Conservation (phyloP, 1,140 invertebrate genomes). For the Plodia interpunctella region DNA sequence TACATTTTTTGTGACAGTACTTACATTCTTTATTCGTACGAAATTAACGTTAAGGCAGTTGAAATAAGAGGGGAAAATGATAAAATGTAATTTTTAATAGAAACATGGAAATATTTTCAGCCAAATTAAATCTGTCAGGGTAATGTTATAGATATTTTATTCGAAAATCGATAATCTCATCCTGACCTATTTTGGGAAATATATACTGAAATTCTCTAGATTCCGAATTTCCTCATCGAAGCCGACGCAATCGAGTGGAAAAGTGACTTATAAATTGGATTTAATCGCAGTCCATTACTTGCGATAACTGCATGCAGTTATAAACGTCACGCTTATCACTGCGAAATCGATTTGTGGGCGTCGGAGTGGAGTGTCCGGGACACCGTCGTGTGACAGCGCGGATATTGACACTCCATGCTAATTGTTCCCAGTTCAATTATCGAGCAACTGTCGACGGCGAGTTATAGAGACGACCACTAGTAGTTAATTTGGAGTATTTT, state of each 20-base stretch:
- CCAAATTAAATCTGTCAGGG: no score
- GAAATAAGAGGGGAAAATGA: conserved; percentile 7
- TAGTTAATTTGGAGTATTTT: no score
- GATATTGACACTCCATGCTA: conserved; percentile 69
- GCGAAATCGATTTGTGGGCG: conserved; percentile 56
- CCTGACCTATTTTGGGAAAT: no score
- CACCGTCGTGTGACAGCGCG: conserved; percentile 47
- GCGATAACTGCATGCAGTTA: not conserved
- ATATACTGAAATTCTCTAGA: no score
- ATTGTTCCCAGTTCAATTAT: conserved; percentile 71
- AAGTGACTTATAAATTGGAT: not conserved
- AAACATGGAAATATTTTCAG: no score
- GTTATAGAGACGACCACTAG: conserved; percentile 10
- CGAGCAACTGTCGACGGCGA: conserved; percentile 58
- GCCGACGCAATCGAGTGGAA: not conserved
- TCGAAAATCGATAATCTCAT: no score
- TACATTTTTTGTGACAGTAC: conserved; percentile 38
- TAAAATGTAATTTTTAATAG: no score
- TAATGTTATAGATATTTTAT: no score
- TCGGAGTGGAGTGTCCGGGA: conserved; percentile 42
- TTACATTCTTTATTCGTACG: conserved; percentile 26
- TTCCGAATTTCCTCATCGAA: not conserved
- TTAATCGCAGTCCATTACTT: not conserved
- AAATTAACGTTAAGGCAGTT: conserved; percentile 40
- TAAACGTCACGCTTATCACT: conserved; percentile 16